Percentiles rank a stretch among this genome's conserved stretches.
Conservation (phyloP, 2,797 vertebrate species). For the Catamblyrhynchus diadema region DNA sequence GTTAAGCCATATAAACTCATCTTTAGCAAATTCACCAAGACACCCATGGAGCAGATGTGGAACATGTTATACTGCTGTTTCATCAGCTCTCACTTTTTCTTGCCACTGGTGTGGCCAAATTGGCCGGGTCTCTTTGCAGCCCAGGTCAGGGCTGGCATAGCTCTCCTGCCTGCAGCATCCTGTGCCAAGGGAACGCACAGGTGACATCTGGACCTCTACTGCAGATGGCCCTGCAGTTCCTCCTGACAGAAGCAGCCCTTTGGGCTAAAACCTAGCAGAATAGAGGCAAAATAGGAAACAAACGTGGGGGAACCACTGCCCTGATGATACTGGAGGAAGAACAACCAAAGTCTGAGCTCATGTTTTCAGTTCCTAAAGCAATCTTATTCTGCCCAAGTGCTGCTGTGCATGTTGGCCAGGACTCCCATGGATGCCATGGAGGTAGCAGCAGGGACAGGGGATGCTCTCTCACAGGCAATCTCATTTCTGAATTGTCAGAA, state of each 20-base stretch:
- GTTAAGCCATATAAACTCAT: background rate
- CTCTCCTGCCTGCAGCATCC: background rate
- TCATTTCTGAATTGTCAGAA: background rate
- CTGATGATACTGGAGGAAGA: background rate
- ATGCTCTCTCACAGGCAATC: background rate
- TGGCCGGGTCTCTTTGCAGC: background rate
- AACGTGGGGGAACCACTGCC: background rate
- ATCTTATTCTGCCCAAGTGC: accelerated
- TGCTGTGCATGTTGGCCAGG: background rate
- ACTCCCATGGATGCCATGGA: background rate
- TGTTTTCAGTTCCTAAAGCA: background rate
- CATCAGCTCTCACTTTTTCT: background rate
- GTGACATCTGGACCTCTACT: background rate
- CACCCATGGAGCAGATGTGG: background rate
- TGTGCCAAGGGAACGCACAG: background rate
- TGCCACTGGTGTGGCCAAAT: background rate
- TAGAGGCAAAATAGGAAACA: background rate
- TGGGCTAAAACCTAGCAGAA: background rate
- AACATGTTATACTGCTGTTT: background rate
- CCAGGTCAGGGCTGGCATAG: background rate
- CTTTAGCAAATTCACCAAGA: background rate
- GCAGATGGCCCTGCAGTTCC: background rate
- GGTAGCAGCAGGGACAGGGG: background rate
- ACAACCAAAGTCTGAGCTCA: background rate
- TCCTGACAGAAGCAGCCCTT: background rate